phyloP scores from a whole-genome alignment of 2,113 vertebrate species.

The Rhagologus leucostigma region DNA sequence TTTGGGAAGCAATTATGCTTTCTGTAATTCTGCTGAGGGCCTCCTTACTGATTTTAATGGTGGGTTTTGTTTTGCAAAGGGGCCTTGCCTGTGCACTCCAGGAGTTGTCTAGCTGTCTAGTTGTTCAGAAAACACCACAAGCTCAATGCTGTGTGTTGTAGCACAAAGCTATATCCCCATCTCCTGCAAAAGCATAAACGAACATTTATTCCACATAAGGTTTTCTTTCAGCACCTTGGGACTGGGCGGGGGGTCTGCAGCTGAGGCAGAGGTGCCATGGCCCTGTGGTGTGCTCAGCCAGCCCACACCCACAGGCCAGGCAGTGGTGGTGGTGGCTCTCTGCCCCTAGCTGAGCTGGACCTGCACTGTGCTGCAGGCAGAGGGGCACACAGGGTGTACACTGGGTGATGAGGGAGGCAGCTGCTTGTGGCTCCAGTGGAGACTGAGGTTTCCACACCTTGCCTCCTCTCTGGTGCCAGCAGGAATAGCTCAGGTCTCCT shows the following conservation, averaged over 20 bases:
- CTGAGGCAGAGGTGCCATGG: not conserved
- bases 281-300: not conserved
- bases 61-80: not conserved
- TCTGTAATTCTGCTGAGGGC: not conserved
- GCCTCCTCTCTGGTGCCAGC: not conserved
- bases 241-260: not conserved
- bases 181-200: not conserved
- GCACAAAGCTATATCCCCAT: not conserved
- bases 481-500: not conserved
- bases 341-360: not conserved
- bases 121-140: not conserved
- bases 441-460: not conserved
- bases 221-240: not conserved
- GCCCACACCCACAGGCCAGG: not conserved
- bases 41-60: not conserved
- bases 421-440: not conserved
- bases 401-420: not conserved
- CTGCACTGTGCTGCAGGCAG: not conserved
- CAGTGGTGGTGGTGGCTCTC: not conserved
- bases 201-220: not conserved
- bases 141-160: not conserved
- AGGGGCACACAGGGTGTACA: fast-evolving
- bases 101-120: not conserved
- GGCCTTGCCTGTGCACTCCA: not conserved
- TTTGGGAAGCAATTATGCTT: not conserved